Percentiles rank a stretch among this genome's conserved stretches.
phyloP scores from a whole-genome alignment of 2,797 vertebrate species.

The Labeo calbasu region DNA sequence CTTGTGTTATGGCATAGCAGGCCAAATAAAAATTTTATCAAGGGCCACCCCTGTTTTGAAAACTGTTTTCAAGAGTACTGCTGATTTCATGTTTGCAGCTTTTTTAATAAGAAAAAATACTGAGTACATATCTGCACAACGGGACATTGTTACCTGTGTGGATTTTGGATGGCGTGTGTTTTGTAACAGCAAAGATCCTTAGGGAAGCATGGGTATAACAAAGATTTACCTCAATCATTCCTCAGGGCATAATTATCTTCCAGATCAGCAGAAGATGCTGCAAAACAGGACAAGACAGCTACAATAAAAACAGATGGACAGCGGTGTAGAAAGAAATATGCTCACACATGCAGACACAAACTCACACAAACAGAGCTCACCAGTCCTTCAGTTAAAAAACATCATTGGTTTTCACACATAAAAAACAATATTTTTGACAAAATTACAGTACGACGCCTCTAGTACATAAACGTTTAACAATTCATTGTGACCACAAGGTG shows the following conservation, averaged over 20 bases:
- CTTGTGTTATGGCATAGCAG: neutral
- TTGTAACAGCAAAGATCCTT: conserved; percentile 24
- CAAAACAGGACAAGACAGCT: conserved; percentile 16
- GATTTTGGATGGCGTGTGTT: conserved; percentile 8
- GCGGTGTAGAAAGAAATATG: neutral
- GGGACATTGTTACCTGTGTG: conserved; percentile 25
- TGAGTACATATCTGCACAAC: neutral
- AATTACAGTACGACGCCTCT: neutral
- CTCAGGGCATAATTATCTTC: conserved; percentile 29
- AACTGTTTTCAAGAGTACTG: too few species aligned
- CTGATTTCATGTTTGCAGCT: too few species aligned
- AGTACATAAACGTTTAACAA: neutral
- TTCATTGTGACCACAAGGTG: conserved; percentile 40
- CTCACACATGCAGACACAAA: neutral
- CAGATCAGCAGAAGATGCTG: neutral
- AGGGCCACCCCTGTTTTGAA: neutral
- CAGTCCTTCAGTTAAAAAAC: neutral
- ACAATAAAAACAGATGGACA: conserved; percentile 6
- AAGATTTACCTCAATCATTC: conserved; percentile 9
- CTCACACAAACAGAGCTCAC: neutral
- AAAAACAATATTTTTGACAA: neutral
- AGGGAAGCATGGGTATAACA: neutral
- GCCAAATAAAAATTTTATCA: neutral
- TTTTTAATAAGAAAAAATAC: too few species aligned
- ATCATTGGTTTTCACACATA: neutral